Conservation (phyloP, 2,888 invertebrate genomes). For the Polylopha cassiicola region DNA sequence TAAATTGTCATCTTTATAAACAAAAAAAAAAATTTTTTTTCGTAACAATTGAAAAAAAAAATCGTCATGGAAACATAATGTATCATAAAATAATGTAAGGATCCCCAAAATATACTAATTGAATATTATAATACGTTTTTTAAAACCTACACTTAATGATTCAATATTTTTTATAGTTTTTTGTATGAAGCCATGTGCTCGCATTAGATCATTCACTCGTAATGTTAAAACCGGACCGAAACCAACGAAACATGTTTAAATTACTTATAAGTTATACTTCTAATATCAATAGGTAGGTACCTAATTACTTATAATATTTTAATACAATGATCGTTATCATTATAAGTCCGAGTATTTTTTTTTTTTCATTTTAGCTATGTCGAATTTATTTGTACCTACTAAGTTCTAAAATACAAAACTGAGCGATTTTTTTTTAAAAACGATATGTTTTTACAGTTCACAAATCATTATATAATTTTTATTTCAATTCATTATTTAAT, state of each 20-base stretch:
- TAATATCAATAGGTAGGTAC: too few relatives aligned
- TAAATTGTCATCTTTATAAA: neutral
- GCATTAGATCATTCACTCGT: constrained; percentile 54
- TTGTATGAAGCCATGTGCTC: constrained; percentile 33
- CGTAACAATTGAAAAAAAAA: neutral
- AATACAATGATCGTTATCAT: too few relatives aligned
- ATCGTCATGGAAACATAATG: constrained; percentile 8
- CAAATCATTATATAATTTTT: too few relatives aligned
- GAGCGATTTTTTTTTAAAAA: too few relatives aligned
- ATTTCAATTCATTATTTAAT: too few relatives aligned
- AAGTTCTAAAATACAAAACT: too few relatives aligned
- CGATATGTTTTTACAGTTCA: too few relatives aligned
- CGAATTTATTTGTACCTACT: too few relatives aligned
- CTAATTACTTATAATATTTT: too few relatives aligned
- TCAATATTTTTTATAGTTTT: constrained; percentile 17
- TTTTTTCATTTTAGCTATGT: too few relatives aligned
- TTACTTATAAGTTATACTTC: neutral
- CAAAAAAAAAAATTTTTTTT: neutral
- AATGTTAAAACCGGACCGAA: constrained; percentile 46
- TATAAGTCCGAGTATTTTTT: too few relatives aligned
- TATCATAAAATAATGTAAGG: constrained; percentile 6
- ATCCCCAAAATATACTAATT: constrained; percentile 17
- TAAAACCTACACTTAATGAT: constrained; percentile 16
- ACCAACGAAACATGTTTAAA: constrained; percentile 22
- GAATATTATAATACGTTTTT: constrained; percentile 17